A percentile compares a stretch with the other conserved stretches of the same genome.
Conservation (phyloP, 2,797 vertebrate species). For the Amazona ochrocephala region DNA sequence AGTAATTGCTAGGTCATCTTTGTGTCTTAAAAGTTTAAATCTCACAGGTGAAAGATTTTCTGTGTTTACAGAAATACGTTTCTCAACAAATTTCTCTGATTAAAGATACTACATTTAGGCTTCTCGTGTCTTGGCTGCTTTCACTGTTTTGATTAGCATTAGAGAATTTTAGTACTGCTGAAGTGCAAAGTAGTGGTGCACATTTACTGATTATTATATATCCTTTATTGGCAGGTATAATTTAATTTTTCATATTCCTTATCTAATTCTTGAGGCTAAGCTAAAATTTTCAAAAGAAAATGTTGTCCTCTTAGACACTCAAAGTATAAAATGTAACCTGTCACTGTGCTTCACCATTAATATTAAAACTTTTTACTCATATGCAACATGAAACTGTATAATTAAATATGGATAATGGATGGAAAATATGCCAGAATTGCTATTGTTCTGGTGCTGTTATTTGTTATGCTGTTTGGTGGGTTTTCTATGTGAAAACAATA, state of each 20-base stretch:
- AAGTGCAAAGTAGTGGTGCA: neutral
- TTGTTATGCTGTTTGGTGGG: neutral
- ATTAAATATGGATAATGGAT: neutral
- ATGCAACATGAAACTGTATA: neutral
- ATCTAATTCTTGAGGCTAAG: neutral
- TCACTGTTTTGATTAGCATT: neutral
- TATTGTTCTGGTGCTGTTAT: slow-evolving; percentile 2
- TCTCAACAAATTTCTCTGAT: neutral
- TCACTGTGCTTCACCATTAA: neutral
- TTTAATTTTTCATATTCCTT: neutral
- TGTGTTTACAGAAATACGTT: neutral
- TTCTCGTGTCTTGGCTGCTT: neutral
- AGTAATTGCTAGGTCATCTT: neutral
- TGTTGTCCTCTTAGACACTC: neutral
- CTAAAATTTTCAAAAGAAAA: neutral
- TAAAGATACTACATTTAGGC: neutral
- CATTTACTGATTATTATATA: neutral
- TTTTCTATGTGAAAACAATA: slow-evolving; percentile 48
- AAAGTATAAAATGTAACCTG: neutral
- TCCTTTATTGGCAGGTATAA: neutral
- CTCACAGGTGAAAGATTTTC: neutral
- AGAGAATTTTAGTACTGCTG: neutral
- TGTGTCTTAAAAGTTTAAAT: neutral
- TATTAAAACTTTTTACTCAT: neutral
- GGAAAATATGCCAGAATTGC: neutral